Evolutionary conservation across 2,113 vertebrate genomes (phyloP).

Genomic region (Murina feae): DNA sequence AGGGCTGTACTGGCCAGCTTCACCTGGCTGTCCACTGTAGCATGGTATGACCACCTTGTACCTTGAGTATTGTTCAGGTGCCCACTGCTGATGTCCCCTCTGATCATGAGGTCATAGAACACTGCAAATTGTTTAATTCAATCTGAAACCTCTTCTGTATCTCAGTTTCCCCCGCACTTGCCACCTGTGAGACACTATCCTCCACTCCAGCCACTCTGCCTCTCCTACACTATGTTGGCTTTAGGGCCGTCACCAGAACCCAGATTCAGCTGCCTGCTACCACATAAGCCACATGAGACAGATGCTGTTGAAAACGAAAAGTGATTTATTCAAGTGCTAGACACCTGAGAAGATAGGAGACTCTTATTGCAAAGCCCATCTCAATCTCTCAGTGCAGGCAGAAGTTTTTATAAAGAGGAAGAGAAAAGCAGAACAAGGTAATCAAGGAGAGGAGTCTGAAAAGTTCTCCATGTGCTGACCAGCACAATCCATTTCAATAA

Average conservation of each 20-base stretch:
- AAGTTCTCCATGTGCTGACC: no score
- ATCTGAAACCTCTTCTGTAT: not conserved
- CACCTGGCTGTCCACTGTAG: not conserved
- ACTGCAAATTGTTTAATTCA: not conserved
- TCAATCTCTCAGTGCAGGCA: no score
- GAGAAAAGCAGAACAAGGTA: no score
- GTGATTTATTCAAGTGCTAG: no score
- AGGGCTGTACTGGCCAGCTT: not conserved
- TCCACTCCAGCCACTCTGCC: not conserved
- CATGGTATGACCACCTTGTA: fast-evolving
- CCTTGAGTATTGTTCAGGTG: not conserved
- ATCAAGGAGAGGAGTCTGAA: no score
- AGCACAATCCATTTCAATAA: no score
- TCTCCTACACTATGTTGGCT: not conserved
- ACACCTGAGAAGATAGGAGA: no score
- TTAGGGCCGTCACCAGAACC: not conserved
- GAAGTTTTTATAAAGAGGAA: no score
- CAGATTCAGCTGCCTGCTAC: no score
- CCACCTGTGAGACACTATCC: not conserved
- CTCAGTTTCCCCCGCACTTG: not conserved
- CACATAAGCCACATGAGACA: no score
- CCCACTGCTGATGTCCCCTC: not conserved
- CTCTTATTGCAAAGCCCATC: no score
- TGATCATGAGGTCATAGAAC: not conserved
- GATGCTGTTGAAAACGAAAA: no score